Evolutionary conservation across 2,797 vertebrate species (phyloP).

Genomic region (Macroramphosus scolopax): DNA sequence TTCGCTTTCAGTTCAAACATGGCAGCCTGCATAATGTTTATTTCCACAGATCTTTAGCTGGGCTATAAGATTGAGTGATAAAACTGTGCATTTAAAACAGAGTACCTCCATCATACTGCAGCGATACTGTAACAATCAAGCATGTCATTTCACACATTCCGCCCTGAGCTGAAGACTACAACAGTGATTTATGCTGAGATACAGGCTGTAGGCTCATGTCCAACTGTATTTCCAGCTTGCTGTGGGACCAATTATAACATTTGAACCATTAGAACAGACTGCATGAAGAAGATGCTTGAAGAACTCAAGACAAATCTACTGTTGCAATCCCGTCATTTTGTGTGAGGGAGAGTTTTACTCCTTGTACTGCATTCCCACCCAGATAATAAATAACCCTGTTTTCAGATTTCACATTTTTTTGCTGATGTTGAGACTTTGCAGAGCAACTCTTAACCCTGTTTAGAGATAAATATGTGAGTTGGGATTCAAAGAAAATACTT

Average conservation of each 20-base stretch:
- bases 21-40: conserved; percentile 8
- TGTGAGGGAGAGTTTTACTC: not conserved
- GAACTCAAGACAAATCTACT: conserved; percentile 6
- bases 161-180: too few species aligned
- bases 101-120: conserved; percentile 41
- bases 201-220: conserved; percentile 18
- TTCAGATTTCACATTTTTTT: conserved; percentile 9
- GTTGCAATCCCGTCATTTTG: conserved; percentile 17
- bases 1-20: not conserved
- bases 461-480: too few species aligned
- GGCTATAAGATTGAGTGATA: conserved; percentile 17
- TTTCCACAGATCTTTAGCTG: conserved; percentile 28
- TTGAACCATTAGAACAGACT: conserved; percentile 6
- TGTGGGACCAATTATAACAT: conserved; percentile 30
- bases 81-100: conserved; percentile 36
- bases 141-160: too few species aligned
- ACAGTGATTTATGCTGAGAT: too few species aligned
- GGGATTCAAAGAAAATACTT: too few species aligned
- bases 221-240: conserved; percentile 12
- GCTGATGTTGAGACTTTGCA: too few species aligned
- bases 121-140: conserved; percentile 21
- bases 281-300: not conserved
- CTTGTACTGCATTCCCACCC: not conserved
- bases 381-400: conserved; percentile 8
- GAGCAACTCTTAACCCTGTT: too few species aligned